Evolutionary conservation across 2,888 invertebrate species (phyloP).

Genomic region (Carterocephalus palaemon): DNA sequence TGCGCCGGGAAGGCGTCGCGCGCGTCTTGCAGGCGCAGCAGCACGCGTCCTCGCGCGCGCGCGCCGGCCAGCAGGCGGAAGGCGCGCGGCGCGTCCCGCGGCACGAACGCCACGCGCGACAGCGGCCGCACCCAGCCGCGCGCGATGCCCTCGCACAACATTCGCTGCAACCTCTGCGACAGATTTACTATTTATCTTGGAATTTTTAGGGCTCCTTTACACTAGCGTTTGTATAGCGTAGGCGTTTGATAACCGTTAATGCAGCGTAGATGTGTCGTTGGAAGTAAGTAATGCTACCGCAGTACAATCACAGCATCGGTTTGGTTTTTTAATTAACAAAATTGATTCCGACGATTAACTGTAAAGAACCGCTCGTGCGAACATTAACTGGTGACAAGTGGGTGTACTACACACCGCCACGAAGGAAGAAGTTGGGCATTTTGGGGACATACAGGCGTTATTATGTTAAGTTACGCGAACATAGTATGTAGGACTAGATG

Average conservation of each 20-base stretch:
- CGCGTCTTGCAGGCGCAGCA: conserved; percentile 36
- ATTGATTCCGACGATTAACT: background rate
- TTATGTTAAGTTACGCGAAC: no score
- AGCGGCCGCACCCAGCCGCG: conserved; percentile 53
- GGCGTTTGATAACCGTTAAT: background rate
- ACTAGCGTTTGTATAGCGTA: background rate
- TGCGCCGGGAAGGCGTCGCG: conserved; percentile 23
- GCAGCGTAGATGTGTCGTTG: background rate
- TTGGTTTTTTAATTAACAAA: background rate
- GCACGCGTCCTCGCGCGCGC: conserved; percentile 48
- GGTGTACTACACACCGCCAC: no score
- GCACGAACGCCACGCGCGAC: conserved; percentile 42
- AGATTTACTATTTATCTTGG: background rate
- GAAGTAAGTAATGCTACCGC: background rate
- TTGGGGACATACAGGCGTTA: no score
- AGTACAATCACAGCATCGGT: background rate
- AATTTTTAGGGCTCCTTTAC: background rate
- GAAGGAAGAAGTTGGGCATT: no score
- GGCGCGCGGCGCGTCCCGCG: conserved; percentile 44
- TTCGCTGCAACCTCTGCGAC: conserved; percentile 39
- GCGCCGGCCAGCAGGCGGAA: conserved; percentile 46
- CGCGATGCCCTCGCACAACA: conserved; percentile 49
- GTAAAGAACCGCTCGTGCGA: no score
- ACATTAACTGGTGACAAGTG: no score
- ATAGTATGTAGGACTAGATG: no score